Base-by-base conservation (phyloP, 2,888 invertebrate genomes). In the Drosophila paramelanica region DNA sequence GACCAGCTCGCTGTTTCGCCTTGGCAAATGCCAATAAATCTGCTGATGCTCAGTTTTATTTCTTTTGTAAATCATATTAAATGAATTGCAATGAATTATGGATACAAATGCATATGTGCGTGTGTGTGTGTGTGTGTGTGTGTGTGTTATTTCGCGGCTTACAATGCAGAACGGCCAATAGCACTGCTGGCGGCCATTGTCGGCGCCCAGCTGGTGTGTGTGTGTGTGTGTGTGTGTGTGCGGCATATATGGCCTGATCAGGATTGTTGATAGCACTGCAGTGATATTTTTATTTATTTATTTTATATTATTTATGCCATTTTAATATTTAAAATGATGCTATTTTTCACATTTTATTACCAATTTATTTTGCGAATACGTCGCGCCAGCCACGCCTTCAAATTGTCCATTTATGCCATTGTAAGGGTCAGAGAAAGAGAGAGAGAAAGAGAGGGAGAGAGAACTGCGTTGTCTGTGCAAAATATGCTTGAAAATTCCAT, bases 291-390 rank as follows among this genome's bases (percentile, higher is more conserved):
- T 88, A 82, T 88, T 86, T 84, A 84, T 79, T 83, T 88, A 88
- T 81, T 81, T 73, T 79, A 71, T 77, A 79, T 84, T 81, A 88
- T 88, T 81, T 84, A 89, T 81, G 85, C 62, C 87, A 60, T 75
- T 84, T 89, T 74, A 88, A 89, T 79, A 81, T 75, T 88, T 88
- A 79, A 87, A 89, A 87, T 81, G 75, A 79, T 59, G 87, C 88
- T 81, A 89, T 85, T 89, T 87, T 77, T 89, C 88, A 85, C 84
- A 81, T 87, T 87, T 89, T 85, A 89, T 84, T 79, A 89, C 89
- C 85, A 87, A 85, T 85, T 85, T 84, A 80, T 85, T 84, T 68
- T 60, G 65, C 64, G 55, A 52, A 52, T 61, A 56, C 62, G 61
- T 58, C 69, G 62, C 75, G 49, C 50, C 57, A 38, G 60, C 73